phyloP scores from a whole-genome alignment of 2,797 vertebrate genomes.

The Rhodeus uyekii region DNA sequence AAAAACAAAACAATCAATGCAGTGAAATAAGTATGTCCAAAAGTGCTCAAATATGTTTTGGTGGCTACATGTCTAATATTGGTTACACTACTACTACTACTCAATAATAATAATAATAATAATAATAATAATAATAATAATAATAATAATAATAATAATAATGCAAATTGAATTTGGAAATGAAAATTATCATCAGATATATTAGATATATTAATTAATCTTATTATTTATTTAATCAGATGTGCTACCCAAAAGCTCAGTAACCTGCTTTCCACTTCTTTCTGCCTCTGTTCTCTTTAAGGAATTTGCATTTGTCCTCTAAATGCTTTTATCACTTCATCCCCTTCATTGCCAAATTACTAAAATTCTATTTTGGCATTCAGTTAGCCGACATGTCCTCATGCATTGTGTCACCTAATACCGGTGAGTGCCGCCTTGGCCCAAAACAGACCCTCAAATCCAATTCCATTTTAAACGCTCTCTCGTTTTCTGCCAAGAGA shows the following conservation, averaged over 20 bases:
- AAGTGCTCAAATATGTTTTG: too few relatives aligned
- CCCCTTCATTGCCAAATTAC: conserved; percentile 11
- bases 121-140: too few relatives aligned
- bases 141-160: too few relatives aligned
- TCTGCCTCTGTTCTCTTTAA: not conserved
- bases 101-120: too few relatives aligned
- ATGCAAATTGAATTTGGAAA: not conserved
- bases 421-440: conserved; percentile 34
- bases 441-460: conserved; percentile 29
- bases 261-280: not conserved
- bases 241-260: too few relatives aligned
- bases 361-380: conserved; percentile 27
- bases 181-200: not conserved
- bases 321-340: conserved; percentile 20
- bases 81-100: too few relatives aligned
- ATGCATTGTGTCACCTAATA: conserved; percentile 34
- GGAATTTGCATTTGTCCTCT: conserved; percentile 17
- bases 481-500: conserved; percentile 26
- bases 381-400: conserved; percentile 13
- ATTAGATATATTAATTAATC: conserved; percentile 1
- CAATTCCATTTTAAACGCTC: conserved; percentile 45
- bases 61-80: too few relatives aligned
- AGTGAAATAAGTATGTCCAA: too few relatives aligned
- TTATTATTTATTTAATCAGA: not conserved
- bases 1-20: too few relatives aligned